phyloP scores from a whole-genome alignment of 2,113 vertebrate species.

The Phaetusa simplex region DNA sequence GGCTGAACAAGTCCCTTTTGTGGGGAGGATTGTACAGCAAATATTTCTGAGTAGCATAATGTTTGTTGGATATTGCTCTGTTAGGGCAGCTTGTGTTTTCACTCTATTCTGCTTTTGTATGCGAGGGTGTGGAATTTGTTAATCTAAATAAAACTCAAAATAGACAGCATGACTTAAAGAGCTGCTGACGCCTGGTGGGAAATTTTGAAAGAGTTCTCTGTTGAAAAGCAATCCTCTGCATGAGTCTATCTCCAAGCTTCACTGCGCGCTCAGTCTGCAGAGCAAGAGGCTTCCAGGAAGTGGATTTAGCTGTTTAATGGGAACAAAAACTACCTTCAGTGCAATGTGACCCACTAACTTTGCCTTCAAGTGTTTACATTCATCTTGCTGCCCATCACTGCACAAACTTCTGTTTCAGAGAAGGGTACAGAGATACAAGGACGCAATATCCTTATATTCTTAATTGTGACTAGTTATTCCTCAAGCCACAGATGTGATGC shows the following conservation, averaged over 20 bases:
- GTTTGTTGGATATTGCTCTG: conserved; percentile 82
- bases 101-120: conserved; percentile 79
- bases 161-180: conserved; percentile 73
- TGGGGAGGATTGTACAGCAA: conserved; percentile 77
- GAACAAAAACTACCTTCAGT: not conserved
- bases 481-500: not conserved
- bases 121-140: conserved; percentile 83
- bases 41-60: conserved; percentile 82
- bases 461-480: not conserved
- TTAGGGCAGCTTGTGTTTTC: conserved; percentile 83
- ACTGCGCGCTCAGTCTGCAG: not conserved
- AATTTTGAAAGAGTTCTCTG: conserved; percentile 67
- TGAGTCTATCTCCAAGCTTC: not conserved
- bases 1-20: conserved; percentile 79
- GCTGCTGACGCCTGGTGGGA: conserved; percentile 75
- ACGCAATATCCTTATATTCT: too few species aligned
- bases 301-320: not conserved
- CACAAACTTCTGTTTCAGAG: not conserved
- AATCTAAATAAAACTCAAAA: conserved; percentile 86
- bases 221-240: conserved; percentile 59
- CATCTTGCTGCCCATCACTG: not conserved
- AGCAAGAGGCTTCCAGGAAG: not conserved
- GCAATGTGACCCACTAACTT: accelerated
- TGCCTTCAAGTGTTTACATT: not conserved
- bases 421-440: not conserved